Percentiles rank a stretch among this genome's conserved stretches.
Evolutionary conservation across 37 sponge, comb jelly and placozoan genomes (phyloP).

Genomic region (Oopsacas minuta): DNA sequence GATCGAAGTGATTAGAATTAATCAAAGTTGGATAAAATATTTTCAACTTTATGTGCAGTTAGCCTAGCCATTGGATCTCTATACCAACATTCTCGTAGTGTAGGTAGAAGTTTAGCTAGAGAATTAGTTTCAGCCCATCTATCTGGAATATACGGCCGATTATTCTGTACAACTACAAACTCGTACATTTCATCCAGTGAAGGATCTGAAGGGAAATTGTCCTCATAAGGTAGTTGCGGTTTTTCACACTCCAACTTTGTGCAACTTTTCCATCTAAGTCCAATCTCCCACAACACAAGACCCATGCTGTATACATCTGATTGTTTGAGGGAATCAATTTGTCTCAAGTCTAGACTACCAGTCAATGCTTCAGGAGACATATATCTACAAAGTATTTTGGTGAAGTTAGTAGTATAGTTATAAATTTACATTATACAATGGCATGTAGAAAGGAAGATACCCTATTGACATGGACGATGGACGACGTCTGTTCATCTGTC

Average conservation of each 20-base stretch:
- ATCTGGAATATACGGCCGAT: not conserved
- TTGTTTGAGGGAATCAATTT: constrained; percentile 2
- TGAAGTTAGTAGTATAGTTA: no score
- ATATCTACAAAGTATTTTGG: not conserved
- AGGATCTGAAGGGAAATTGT: not conserved
- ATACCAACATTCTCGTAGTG: not conserved
- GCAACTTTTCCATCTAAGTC: not conserved
- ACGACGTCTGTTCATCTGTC: no score
- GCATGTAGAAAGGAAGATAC: no score
- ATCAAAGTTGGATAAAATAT: not conserved
- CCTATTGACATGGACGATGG: no score
- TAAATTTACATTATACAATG: no score
- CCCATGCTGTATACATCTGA: not conserved
- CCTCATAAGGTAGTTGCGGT: not conserved
- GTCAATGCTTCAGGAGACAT: constrained; percentile 4
- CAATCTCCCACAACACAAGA: not conserved
- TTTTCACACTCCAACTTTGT: not conserved
- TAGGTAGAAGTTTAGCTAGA: not conserved
- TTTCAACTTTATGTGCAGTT: not conserved
- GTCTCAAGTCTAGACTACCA: not conserved
- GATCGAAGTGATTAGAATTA: no score
- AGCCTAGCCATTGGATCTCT: not conserved
- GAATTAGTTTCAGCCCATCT: not conserved
- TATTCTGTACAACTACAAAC: not conserved
- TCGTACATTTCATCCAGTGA: not conserved